Base-by-base conservation (phyloP, 2,888 invertebrate species). In the Aphelenchoides bicaudatus region DNA sequence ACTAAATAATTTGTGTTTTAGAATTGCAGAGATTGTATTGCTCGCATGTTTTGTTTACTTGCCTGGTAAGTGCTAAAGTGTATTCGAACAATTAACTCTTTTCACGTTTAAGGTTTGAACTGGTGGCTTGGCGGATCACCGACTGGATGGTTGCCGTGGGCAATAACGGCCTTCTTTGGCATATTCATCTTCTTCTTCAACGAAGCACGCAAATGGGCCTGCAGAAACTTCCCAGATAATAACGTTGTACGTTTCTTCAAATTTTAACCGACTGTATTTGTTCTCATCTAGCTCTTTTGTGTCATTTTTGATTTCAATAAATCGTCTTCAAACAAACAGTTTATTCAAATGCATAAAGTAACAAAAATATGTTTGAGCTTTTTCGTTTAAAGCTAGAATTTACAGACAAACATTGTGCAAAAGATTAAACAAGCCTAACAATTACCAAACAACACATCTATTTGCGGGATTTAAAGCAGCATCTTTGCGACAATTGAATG, bases 401-500 rank as follows among this genome's bases (percentile, higher is more conserved):
- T n/a, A n/a, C n/a, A n/a, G n/a, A n/a, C n/a, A n/a, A n/a, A n/a
- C n/a, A n/a, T n/a, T n/a, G n/a, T n/a, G n/a, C n/a, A n/a, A n/a
- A n/a, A n/a, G n/a, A n/a, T n/a, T n/a, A n/a, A n/a, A n/a, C n/a
- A n/a, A n/a, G 34, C 34, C 34, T 10, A n/a, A 10, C 34, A n/a
- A 10, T 34, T 28, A 75, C 75, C 75, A 75, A 25, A 75, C 68
- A 6, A 66, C 62, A 58, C 75, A 75, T 46, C 72, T 69, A 53
- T 67, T 60, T 5, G 60, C 58, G 3, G 93, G 92, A 81, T 93
- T 91, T 91, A 92, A 91, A 10, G 86, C 86, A 0, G 89, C 86
- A 16, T 88, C 90, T 21, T 84, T 80, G 0, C 88, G 88, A 80
- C 94, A 94, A 62, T 86, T 84, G 83, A 88, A 94, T 72, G 91